Evolutionary conservation across 2,888 invertebrate genomes (phyloP).

Genomic region (Hypolimnas misippus): DNA sequence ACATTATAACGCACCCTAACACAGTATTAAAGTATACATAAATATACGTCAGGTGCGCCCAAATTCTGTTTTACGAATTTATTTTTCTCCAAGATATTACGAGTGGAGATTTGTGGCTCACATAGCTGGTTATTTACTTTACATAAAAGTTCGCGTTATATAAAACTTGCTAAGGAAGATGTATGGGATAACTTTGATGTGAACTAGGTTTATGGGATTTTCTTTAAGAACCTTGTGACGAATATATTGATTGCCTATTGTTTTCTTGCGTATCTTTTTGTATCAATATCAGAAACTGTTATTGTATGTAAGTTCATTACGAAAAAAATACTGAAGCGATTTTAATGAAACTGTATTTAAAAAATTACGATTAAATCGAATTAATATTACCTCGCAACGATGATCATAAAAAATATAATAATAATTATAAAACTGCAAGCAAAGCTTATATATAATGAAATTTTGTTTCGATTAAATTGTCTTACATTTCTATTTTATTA

Average conservation of each 20-base stretch:
- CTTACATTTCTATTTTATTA: too few relatives aligned
- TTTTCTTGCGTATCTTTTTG: background rate
- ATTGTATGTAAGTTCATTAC: too few relatives aligned
- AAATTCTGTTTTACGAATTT: slow-evolving; percentile 59
- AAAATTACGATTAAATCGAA: too few relatives aligned
- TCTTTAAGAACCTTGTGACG: background rate
- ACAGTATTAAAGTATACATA: slow-evolving; percentile 51
- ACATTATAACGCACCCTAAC: too few relatives aligned
- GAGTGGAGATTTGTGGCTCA: slow-evolving; percentile 60
- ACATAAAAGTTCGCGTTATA: slow-evolving; percentile 43
- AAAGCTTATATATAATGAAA: too few relatives aligned
- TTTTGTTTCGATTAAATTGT: too few relatives aligned
- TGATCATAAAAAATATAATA: too few relatives aligned
- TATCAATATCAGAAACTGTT: background rate
- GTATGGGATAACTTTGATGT: slow-evolving; percentile 38
- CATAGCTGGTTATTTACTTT: slow-evolving; percentile 48
- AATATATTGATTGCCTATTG: background rate
- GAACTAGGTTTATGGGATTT: slow-evolving; percentile 15
- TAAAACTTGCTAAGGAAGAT: slow-evolving; percentile 39
- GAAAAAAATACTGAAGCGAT: too few relatives aligned
- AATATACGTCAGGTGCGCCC: slow-evolving; percentile 61
- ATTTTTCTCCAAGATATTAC: slow-evolving; percentile 71
- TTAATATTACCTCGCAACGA: too few relatives aligned
- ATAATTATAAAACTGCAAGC: too few relatives aligned
- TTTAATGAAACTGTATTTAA: too few relatives aligned